A percentile compares a stretch with the other conserved stretches of the same genome.
Evolutionary conservation across 1,140 invertebrate species (phyloP).

Genomic region (Agrypnia vestita): DNA sequence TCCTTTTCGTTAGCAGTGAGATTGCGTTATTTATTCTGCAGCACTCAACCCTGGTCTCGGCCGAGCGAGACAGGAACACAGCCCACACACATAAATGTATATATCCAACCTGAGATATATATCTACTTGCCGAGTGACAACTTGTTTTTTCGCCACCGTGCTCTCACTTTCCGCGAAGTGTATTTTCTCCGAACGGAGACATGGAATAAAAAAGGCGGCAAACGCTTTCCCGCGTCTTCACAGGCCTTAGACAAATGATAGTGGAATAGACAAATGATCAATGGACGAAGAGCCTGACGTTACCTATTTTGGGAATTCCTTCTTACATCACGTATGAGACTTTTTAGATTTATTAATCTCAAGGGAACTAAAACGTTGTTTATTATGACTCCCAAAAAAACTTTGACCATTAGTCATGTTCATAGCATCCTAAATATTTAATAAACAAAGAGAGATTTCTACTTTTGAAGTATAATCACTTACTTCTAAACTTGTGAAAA

Average conservation of each 20-base stretch:
- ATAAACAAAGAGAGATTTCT: no score
- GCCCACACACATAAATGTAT: not conserved
- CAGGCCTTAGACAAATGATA: conserved; percentile 36
- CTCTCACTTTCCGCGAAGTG: not conserved
- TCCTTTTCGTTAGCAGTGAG: conserved; percentile 44
- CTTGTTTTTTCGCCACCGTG: not conserved
- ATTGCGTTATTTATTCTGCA: conserved; percentile 58
- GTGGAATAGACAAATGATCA: conserved; percentile 42
- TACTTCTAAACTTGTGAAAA: no score
- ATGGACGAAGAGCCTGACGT: conserved; percentile 16
- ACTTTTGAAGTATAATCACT: no score
- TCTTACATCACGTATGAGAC: conserved; percentile 13
- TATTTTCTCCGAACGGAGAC: not conserved
- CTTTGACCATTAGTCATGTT: no score
- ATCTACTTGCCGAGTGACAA: not conserved
- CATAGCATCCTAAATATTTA: no score
- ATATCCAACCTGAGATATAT: not conserved
- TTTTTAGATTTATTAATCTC: conserved; percentile 15
- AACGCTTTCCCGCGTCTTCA: conserved; percentile 22
- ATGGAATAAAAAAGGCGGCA: not conserved
- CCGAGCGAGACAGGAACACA: not conserved
- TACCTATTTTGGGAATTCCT: conserved; percentile 22
- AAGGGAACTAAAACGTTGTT: not conserved
- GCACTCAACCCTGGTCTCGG: conserved; percentile 36
- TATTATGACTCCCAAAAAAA: no score